A percentile compares a stretch with the other conserved stretches of the same genome.
Evolutionary conservation across 2,888 invertebrate species (phyloP).

Genomic region (Hirtodrosophila alboralis): DNA sequence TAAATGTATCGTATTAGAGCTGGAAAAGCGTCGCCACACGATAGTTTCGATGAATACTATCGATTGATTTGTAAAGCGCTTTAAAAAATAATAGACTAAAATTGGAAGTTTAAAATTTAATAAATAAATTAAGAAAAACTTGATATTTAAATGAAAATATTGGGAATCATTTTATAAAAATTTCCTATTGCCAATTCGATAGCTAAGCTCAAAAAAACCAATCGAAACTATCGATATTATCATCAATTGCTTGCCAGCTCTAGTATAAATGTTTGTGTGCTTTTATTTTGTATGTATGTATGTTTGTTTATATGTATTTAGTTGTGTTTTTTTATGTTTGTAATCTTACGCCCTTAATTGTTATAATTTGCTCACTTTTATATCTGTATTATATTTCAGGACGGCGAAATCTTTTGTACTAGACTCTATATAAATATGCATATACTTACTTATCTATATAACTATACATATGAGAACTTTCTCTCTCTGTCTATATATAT

Average conservation of each 20-base stretch:
- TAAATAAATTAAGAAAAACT: too few species aligned
- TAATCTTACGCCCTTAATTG: slow-evolving; percentile 63
- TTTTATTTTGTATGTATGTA: slow-evolving; percentile 17
- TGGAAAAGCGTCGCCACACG: too few species aligned
- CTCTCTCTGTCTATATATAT: slow-evolving; percentile 24
- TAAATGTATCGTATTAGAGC: not conserved
- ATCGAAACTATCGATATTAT: too few species aligned
- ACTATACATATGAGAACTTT: slow-evolving; percentile 46
- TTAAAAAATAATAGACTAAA: too few species aligned
- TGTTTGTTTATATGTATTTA: slow-evolving; percentile 7
- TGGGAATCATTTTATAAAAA: too few species aligned
- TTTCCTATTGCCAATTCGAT: too few species aligned
- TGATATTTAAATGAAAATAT: too few species aligned
- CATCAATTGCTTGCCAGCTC: not conserved
- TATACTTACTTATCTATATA: slow-evolving; percentile 47
- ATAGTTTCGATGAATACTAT: too few species aligned
- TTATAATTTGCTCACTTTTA: slow-evolving; percentile 82
- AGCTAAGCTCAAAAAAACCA: too few species aligned
- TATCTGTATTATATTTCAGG: slow-evolving; percentile 86
- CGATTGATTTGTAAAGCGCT: too few species aligned
- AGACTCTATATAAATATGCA: slow-evolving; percentile 82
- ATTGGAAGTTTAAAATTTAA: too few species aligned
- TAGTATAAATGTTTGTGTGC: not conserved
- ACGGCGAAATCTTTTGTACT: slow-evolving; percentile 87
- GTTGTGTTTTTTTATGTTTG: slow-evolving; percentile 32